These are phyloP conservation scores for Aspidoscelis tigris DNA, from an alignment of 2,113 vertebrate genomes.

Conservation along the genomic window DNA sequence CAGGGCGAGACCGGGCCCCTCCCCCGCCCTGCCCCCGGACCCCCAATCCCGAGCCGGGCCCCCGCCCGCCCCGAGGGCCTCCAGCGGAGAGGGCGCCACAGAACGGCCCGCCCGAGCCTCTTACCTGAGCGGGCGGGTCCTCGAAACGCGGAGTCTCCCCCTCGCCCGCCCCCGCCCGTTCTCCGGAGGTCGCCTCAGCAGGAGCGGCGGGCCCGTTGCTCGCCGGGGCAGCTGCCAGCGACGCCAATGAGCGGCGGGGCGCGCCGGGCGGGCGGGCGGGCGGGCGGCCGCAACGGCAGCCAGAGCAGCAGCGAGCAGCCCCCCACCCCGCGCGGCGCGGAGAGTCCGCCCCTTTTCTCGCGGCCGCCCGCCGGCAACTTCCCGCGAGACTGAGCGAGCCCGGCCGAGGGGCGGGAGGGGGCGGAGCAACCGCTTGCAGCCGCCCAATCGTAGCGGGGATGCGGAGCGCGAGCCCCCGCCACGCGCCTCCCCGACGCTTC, in stretches of 20 bases:
- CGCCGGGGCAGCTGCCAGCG: background rate
- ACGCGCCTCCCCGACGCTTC: background rate
- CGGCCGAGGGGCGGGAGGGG: background rate
- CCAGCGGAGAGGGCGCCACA: background rate
- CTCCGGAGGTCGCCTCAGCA: constrained; percentile 13
- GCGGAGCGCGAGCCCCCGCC: background rate
- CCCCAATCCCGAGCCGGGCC: too few relatives aligned
- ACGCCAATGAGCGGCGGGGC: background rate
- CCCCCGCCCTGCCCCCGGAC: too few relatives aligned
- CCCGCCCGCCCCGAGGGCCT: background rate
- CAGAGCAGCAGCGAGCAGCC: too few relatives aligned
- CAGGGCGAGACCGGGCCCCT: too few relatives aligned
- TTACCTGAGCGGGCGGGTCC: background rate
- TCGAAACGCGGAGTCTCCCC: background rate
- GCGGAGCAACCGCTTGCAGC: background rate
- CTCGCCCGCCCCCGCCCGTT: background rate
- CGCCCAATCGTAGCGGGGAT: background rate
- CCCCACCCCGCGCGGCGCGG: too few relatives aligned
- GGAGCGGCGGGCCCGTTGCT: background rate
- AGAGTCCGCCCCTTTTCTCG: constrained; percentile 27
- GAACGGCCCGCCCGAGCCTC: background rate
- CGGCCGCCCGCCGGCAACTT: constrained; percentile 45
- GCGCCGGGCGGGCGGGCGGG: background rate
- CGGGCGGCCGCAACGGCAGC: background rate
- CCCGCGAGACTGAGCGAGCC: constrained; percentile 64